These are phyloP conservation scores for Anabas testudineus DNA, from an alignment of 2,797 vertebrate genomes.

Conservation along the genomic window DNA sequence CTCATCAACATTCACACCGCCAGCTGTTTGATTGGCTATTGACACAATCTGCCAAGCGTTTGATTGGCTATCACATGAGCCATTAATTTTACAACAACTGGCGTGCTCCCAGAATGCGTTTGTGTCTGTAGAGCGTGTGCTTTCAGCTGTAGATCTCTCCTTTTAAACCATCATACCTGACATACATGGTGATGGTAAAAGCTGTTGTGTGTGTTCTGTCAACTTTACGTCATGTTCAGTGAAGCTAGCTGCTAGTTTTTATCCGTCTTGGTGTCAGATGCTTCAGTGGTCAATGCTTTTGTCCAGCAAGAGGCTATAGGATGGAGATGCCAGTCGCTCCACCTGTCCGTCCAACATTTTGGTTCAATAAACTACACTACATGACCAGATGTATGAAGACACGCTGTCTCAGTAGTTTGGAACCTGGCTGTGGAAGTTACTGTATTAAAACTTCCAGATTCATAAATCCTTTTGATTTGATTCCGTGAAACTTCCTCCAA, in stretches of 20 bases:
- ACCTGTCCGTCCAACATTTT: background rate
- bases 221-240: slow-evolving; percentile 17
- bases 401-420: too few species aligned
- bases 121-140: background rate
- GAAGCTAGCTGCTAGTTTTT: slow-evolving; percentile 30
- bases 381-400: background rate
- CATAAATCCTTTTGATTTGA: too few species aligned
- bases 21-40: slow-evolving; percentile 62
- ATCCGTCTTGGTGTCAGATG: slow-evolving; percentile 33
- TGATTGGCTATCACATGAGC: slow-evolving; percentile 64
- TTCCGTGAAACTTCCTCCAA: background rate
- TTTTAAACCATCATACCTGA: slow-evolving; percentile 6
- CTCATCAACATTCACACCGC: slow-evolving; percentile 30
- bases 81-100: slow-evolving; percentile 58
- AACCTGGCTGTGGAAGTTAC: too few species aligned
- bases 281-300: slow-evolving; percentile 22
- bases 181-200: background rate
- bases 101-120: slow-evolving; percentile 10
- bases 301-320: slow-evolving; percentile 10
- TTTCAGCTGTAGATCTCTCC: background rate
- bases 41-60: slow-evolving; percentile 44
- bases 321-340: background rate
- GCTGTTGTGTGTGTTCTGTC: slow-evolving; percentile 14
- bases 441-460: too few species aligned
- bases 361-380: background rate